Evolutionary conservation across 2,888 invertebrate genomes (phyloP).

Genomic region (Trachelus tabidus): DNA sequence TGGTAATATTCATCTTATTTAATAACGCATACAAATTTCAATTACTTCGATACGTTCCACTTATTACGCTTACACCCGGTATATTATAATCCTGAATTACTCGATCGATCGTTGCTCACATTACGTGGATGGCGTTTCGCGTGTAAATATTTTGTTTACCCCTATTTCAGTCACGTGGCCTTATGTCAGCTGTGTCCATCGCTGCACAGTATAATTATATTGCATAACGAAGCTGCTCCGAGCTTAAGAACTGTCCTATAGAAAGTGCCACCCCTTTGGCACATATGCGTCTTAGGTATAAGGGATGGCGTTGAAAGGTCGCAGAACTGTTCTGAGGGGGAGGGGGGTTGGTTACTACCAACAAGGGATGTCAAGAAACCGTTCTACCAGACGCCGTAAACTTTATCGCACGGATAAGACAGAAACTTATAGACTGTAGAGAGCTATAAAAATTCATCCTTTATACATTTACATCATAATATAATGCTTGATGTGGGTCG

Average conservation of each 20-base stretch:
- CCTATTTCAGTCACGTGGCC: background rate
- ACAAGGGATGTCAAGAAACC: background rate
- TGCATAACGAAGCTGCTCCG: background rate
- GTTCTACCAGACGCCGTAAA: constrained; percentile 52
- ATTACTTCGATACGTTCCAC: background rate
- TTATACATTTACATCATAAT: constrained; percentile 53
- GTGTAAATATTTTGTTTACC: background rate
- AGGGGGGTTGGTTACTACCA: background rate
- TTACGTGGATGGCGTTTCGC: background rate
- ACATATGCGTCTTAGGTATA: background rate
- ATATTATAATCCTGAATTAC: background rate
- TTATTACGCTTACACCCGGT: no score
- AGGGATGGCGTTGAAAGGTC: background rate
- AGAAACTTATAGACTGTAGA: constrained; percentile 52
- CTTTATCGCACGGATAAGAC: constrained; percentile 56
- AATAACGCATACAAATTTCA: background rate
- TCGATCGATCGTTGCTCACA: background rate
- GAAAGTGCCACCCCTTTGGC: background rate
- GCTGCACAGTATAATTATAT: background rate
- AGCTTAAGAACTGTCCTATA: background rate
- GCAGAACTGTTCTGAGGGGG: background rate
- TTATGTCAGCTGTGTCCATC: background rate
- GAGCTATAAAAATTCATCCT: constrained; percentile 55
- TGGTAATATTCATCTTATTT: background rate
- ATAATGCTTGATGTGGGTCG: constrained; percentile 34